Evolutionary conservation across 1,140 invertebrate genomes (phyloP).

Genomic region (Aplysia californica): DNA sequence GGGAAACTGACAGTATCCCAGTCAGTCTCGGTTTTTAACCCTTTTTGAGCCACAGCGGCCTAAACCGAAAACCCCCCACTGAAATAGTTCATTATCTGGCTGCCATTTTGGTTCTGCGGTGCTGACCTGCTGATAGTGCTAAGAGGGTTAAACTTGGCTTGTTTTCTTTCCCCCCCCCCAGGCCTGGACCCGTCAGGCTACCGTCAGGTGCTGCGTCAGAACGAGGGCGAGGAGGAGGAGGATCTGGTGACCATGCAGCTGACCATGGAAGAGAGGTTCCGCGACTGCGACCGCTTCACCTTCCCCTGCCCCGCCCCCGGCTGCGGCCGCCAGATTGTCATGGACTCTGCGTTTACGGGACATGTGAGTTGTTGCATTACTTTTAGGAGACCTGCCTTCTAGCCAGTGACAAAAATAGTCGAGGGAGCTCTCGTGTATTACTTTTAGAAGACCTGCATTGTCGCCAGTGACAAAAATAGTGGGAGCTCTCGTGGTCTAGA

Average conservation of each 20-base stretch:
- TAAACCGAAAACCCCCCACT: no score
- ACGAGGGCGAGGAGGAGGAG: constrained; percentile 70
- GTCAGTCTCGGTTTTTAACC: no score
- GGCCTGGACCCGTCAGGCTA: constrained; percentile 72
- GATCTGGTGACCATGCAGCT: constrained; percentile 69
- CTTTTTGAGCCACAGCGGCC: no score
- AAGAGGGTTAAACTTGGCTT: no score
- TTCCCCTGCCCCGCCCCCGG: constrained; percentile 64
- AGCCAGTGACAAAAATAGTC: not conserved
- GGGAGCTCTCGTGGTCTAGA: no score
- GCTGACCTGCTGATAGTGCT: no score
- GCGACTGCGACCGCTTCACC: constrained; percentile 75
- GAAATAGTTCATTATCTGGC: no score
- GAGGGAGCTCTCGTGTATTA: not conserved
- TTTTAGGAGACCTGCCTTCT: not conserved
- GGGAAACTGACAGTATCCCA: no score
- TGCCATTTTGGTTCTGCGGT: no score
- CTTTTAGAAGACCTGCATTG: not conserved
- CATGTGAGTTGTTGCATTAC: constrained; percentile 44
- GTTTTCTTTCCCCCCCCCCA: no score
- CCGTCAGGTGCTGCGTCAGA: constrained; percentile 66
- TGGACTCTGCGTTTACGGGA: constrained; percentile 65
- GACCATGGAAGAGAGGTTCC: constrained; percentile 80
- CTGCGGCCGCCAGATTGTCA: constrained; percentile 67
- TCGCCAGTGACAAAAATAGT: not conserved